phyloP scores from a whole-genome alignment of 2,113 vertebrate genomes.

The Dasyurus viverrinus region DNA sequence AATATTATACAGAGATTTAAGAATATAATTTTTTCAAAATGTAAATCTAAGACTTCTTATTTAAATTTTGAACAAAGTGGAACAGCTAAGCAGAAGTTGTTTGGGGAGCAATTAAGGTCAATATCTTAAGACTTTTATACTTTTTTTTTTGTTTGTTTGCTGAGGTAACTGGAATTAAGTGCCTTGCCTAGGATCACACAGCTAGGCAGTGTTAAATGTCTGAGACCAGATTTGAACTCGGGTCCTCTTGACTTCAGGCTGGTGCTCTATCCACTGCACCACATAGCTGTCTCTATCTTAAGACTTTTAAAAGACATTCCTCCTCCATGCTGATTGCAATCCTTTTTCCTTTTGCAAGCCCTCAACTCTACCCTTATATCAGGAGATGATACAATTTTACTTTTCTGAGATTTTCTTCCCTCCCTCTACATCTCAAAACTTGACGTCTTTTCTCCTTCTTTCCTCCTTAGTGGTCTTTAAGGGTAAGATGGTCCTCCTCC shows the following conservation, averaged over 20 bases:
- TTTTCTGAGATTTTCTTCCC: neutral
- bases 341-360: neutral
- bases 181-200: no score
- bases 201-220: no score
- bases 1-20: constrained; percentile 16
- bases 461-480: neutral
- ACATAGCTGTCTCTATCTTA: no score
- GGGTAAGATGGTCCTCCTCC: neutral
- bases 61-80: neutral
- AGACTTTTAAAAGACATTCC: neutral
- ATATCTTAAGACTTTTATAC: neutral
- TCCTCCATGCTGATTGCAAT: neutral
- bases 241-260: no score
- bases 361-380: neutral
- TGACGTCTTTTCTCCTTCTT: neutral
- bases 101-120: neutral
- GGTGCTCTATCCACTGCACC: no score
- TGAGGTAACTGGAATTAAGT: no score
- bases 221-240: no score
- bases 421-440: neutral
- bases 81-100: neutral
- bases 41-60: neutral
- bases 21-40: neutral
- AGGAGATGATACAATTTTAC: neutral
- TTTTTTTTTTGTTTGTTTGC: no score